phyloP scores from a whole-genome alignment of 2,888 invertebrate genomes.

The Ephialtes manifestator region DNA sequence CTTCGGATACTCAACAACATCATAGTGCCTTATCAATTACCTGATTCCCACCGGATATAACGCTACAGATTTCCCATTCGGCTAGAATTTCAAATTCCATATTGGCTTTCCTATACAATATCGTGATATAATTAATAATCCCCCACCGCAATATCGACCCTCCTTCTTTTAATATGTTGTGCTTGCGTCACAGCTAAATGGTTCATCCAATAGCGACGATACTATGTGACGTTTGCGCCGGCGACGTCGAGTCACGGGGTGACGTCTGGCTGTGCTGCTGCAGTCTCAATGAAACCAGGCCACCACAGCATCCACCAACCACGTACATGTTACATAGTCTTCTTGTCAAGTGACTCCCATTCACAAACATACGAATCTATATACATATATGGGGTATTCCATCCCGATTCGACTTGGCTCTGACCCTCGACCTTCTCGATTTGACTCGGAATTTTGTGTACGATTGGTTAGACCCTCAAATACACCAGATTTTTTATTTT shows the following conservation, averaged over 20 bases:
- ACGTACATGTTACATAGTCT: slow-evolving; percentile 10
- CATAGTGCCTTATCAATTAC: no score
- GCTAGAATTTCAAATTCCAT: no score
- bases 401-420: no score
- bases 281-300: slow-evolving; percentile 63
- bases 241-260: slow-evolving; percentile 29
- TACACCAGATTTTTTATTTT: no score
- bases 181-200: slow-evolving; percentile 16
- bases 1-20: no score
- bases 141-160: neutral
- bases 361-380: slow-evolving; percentile 16
- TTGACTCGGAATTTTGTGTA: no score
- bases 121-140: neutral
- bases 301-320: slow-evolving; percentile 35
- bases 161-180: neutral
- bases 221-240: slow-evolving; percentile 11
- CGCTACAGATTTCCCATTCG: no score
- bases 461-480: no score
- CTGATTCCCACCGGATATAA: no score
- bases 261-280: slow-evolving; percentile 23
- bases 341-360: slow-evolving; percentile 50
- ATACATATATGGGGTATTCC: neutral
- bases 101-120: neutral
- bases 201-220: slow-evolving; percentile 7
- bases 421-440: no score